A percentile compares a stretch with the other conserved stretches of the same genome.
Conservation (phyloP, 2,888 invertebrate genomes). For the Eristalis intricaria region DNA sequence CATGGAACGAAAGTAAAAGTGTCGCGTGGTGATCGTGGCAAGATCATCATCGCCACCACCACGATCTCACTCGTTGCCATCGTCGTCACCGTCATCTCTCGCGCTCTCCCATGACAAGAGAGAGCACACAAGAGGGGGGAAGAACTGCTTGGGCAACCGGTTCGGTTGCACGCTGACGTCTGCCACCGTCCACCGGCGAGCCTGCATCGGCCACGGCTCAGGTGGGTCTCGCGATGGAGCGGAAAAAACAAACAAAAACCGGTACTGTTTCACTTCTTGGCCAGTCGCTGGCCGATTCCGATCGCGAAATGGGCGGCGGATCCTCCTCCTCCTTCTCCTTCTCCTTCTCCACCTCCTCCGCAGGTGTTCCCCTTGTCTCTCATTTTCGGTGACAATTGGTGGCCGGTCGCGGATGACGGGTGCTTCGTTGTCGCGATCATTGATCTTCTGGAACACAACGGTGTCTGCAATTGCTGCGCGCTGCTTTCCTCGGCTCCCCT, state of each 20-base stretch:
- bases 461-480: conserved; percentile 35
- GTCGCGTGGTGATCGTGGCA: conserved; percentile 60
- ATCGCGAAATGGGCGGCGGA: background rate
- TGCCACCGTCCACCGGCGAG: background rate
- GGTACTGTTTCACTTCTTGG: conserved; percentile 59
- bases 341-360: no score
- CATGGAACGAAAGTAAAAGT: conserved; percentile 57
- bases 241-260: conserved; percentile 35
- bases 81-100: background rate
- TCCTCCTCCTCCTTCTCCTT: no score
- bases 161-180: background rate
- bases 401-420: background rate
- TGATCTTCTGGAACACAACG: conserved; percentile 37
- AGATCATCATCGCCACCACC: conserved; percentile 30
- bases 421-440: conserved; percentile 19
- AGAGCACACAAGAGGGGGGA: background rate
- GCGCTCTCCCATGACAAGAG: background rate
- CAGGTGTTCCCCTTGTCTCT: background rate
- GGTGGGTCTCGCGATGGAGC: conserved; percentile 48
- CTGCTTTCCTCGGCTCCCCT: conserved; percentile 9
- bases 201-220: conserved; percentile 15
- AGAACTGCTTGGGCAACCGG: background rate
- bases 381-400: conserved; percentile 44
- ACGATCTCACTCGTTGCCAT: background rate
- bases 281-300: conserved; percentile 10